Percentiles rank a stretch among this genome's conserved stretches.
These are phyloP conservation scores for Leucania comma DNA, from an alignment of 2,888 invertebrate genomes.

Conservation along the genomic window DNA sequence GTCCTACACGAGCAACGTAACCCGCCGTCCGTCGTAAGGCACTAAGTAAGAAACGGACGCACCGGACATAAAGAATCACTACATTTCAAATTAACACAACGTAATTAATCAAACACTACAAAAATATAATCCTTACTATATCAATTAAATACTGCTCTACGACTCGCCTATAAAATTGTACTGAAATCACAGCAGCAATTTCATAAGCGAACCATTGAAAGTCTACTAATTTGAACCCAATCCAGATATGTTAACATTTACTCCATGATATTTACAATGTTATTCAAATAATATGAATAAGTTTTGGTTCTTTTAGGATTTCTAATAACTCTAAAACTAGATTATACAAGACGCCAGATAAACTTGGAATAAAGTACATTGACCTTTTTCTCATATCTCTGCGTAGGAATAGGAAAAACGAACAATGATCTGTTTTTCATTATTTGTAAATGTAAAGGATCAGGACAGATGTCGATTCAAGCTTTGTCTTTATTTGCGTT, in stretches of 20 bases:
- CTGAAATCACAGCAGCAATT: conserved; percentile 26
- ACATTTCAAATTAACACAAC: conserved; percentile 60
- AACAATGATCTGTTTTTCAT: too few species aligned
- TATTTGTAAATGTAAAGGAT: too few species aligned
- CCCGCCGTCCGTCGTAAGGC: conserved; percentile 87
- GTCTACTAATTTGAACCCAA: conserved; percentile 75
- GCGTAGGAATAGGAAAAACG: too few species aligned
- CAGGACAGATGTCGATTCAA: too few species aligned
- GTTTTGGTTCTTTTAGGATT: conserved; percentile 73
- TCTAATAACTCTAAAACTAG: conserved; percentile 55
- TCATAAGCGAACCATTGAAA: conserved; percentile 37
- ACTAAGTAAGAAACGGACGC: conserved; percentile 86
- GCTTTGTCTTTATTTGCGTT: too few species aligned
- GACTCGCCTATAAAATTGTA: conserved; percentile 38
- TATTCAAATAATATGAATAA: conserved; percentile 57
- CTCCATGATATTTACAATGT: conserved; percentile 81
- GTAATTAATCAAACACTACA: conserved; percentile 73
- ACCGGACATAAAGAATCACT: conserved; percentile 72
- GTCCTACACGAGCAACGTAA: conserved; percentile 86
- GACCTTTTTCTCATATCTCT: too few species aligned
- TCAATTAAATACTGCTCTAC: conserved; percentile 56
- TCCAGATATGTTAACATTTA: conserved; percentile 81
- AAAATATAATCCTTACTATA: conserved; percentile 78
- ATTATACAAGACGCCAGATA: too few species aligned
- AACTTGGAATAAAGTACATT: too few species aligned